Conservation (phyloP, 1,140 invertebrate species). For the Magallana ariakensis region DNA sequence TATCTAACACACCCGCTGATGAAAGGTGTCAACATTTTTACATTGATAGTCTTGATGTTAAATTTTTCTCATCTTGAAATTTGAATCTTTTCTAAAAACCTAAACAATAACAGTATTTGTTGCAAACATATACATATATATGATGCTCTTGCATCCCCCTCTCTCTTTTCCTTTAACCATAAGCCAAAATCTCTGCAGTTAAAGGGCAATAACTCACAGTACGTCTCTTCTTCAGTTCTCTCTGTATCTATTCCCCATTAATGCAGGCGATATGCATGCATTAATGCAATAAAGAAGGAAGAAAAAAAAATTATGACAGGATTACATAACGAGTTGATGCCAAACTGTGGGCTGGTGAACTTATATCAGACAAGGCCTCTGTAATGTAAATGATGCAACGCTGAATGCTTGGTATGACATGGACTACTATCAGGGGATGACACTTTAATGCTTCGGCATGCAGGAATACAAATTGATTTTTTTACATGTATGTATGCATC, state of each 20-base stretch:
- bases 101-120: too few relatives aligned
- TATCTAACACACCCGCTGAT: background rate
- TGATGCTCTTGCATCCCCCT: background rate
- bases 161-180: background rate
- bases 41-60: too few relatives aligned
- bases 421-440: background rate
- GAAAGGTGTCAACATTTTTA: conserved; percentile 27
- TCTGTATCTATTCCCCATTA: too few relatives aligned
- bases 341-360: background rate
- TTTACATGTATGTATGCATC: background rate
- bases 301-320: background rate
- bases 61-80: too few relatives aligned
- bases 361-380: background rate
- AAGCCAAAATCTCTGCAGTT: background rate
- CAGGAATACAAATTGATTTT: background rate
- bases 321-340: background rate
- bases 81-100: too few relatives aligned
- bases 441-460: background rate
- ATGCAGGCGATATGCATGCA: background rate
- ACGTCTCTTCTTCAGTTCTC: background rate
- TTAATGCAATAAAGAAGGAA: background rate
- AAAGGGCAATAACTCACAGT: background rate
- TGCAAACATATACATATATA: too few relatives aligned
- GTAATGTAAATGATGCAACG: background rate
- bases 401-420: background rate